Evolutionary conservation across 1,140 invertebrate species (phyloP).

Genomic region (Atta colombica): DNA sequence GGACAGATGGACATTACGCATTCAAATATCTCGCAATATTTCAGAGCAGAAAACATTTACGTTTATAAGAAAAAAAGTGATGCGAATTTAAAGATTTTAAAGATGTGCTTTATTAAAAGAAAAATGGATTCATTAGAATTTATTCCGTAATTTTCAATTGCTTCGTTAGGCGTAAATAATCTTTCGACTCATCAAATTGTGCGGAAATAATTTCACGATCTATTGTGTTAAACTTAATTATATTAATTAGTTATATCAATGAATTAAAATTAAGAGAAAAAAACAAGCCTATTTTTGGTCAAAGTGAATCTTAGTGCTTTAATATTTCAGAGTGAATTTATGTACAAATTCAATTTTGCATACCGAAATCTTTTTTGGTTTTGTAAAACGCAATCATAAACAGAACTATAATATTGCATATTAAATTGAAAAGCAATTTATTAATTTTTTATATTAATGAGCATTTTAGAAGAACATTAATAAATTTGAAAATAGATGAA

Average conservation of each 20-base stretch:
- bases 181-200: background rate
- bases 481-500: background rate
- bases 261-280: no score
- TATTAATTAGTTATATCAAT: no score
- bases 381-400: no score
- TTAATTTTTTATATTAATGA: no score
- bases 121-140: conserved; percentile 11
- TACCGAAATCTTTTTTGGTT: no score
- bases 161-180: background rate
- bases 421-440: no score
- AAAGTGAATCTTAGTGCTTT: no score
- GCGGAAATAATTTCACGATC: background rate
- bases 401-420: no score
- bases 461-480: background rate
- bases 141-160: background rate
- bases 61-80: background rate
- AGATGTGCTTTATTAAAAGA: conserved; percentile 5
- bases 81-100: conserved; percentile 32
- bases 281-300: no score
- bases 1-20: conserved; percentile 13
- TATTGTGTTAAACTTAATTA: background rate
- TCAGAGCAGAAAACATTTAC: background rate
- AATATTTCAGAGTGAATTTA: no score
- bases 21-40: conserved; percentile 36
- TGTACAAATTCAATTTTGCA: no score